phyloP scores from a whole-genome alignment of 2,888 invertebrate species.

The Epinotia demarniana region DNA sequence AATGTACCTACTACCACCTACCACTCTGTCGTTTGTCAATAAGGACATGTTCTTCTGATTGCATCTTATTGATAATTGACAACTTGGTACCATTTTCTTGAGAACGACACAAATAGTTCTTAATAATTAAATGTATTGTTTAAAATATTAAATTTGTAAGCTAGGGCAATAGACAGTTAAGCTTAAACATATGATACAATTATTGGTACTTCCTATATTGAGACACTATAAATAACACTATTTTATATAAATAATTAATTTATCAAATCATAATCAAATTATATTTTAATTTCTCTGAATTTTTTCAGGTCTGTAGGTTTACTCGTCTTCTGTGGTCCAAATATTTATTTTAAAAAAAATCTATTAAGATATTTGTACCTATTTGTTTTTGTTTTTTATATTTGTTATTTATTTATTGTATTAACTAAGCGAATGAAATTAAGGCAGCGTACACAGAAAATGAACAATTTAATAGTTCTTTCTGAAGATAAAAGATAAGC shows the following conservation, averaged over 20 bases:
- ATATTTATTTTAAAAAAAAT: too few relatives aligned
- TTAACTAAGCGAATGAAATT: too few relatives aligned
- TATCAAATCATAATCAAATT: neutral
- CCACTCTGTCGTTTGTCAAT: too few relatives aligned
- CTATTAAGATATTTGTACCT: too few relatives aligned
- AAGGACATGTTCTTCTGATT: too few relatives aligned
- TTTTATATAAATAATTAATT: conserved; percentile 8
- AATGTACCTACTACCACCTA: too few relatives aligned
- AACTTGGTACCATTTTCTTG: too few relatives aligned
- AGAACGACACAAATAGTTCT: neutral
- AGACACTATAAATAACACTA: conserved; percentile 14
- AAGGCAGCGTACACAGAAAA: neutral
- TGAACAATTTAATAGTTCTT: neutral
- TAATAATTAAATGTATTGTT: conserved; percentile 29
- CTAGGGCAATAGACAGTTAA: neutral
- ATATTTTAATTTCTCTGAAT: neutral
- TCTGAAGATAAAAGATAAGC: neutral
- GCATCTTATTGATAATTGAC: too few relatives aligned
- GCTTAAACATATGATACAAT: conserved; percentile 19
- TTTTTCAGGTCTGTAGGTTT: too few relatives aligned
- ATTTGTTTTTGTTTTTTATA: too few relatives aligned
- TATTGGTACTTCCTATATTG: conserved; percentile 2
- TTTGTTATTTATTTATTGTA: too few relatives aligned
- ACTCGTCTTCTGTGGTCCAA: too few relatives aligned
- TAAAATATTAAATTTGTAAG: conserved; percentile 1